A percentile compares a stretch with the other conserved stretches of the same genome.
These are phyloP conservation scores for Hemitrygon akajei DNA, from an alignment of 2,797 vertebrate species.

Conservation along the genomic window DNA sequence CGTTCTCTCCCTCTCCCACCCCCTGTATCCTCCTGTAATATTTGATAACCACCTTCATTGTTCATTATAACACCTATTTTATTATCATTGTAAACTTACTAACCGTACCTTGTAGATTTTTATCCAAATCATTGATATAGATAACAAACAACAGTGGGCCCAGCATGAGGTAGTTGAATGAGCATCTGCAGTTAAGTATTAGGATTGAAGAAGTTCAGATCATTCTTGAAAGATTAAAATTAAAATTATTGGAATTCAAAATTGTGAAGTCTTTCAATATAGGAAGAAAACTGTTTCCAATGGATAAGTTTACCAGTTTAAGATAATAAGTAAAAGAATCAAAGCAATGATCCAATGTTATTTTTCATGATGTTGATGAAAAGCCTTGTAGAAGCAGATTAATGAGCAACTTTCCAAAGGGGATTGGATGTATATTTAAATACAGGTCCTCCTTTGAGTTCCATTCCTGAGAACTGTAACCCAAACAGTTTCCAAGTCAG, in stretches of 20 bases:
- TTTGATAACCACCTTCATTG: no score
- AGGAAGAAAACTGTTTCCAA: background rate
- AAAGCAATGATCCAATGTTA: background rate
- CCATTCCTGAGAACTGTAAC: no score
- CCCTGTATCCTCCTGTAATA: no score
- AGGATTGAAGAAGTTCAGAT: background rate
- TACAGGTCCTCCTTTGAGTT: no score
- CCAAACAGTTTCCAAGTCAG: no score
- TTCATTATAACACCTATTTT: no score
- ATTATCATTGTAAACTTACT: no score
- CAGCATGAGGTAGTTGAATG: background rate
- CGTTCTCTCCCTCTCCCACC: no score
- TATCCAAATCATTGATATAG: no score
- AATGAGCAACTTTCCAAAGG: background rate
- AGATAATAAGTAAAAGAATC: background rate
- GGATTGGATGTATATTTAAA: background rate
- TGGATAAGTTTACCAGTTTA: background rate
- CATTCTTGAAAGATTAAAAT: background rate
- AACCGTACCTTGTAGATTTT: no score
- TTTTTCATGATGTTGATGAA: background rate
- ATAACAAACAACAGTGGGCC: no score
- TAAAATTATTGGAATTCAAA: no score
- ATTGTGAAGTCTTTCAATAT: background rate
- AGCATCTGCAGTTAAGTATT: background rate
- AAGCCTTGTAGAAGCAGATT: background rate